These are phyloP conservation scores for Teleogryllus occipitalis DNA, from an alignment of 1,140 invertebrate genomes.

Conservation along the genomic window DNA sequence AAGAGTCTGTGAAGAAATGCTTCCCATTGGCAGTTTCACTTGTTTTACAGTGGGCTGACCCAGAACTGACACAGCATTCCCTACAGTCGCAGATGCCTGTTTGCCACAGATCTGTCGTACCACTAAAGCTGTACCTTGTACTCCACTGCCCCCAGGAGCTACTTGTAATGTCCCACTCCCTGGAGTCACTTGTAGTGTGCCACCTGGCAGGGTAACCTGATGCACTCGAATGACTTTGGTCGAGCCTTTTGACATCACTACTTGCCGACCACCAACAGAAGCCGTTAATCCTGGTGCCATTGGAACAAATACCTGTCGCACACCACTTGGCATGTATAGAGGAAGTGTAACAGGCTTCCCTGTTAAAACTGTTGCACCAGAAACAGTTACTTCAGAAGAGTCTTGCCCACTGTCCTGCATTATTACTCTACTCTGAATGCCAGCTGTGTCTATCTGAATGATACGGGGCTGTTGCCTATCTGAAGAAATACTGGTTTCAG, in stretches of 20 bases:
- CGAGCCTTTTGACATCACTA: constrained; percentile 28
- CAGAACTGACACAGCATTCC: constrained; percentile 19
- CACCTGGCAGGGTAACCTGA: constrained; percentile 28
- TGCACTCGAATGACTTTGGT: constrained; percentile 30
- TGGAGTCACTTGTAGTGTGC: constrained; percentile 26
- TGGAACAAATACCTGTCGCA: constrained; percentile 30
- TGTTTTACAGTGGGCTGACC: constrained; percentile 27
- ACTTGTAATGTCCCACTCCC: constrained; percentile 19
- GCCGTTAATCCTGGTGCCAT: constrained; percentile 25
- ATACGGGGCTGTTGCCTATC: constrained; percentile 16
- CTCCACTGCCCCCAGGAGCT: constrained; percentile 3
- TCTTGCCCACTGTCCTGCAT: constrained; percentile 40
- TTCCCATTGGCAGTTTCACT: constrained; percentile 27
- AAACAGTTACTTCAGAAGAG: constrained; percentile 11
- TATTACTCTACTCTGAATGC: constrained; percentile 37
- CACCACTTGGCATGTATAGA: constrained; percentile 25
- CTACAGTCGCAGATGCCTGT: constrained; percentile 15
- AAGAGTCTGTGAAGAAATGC: constrained; percentile 25
- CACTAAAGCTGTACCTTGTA: constrained; percentile 25
- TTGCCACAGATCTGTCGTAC: constrained; percentile 28
- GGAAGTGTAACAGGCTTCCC: constrained; percentile 28
- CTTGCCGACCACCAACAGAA: constrained; percentile 24
- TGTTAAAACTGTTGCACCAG: constrained; percentile 21
- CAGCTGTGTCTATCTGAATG: constrained; percentile 23
- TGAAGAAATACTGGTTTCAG: constrained; percentile 21